Percentiles rank a stretch among this genome's conserved stretches.
These are phyloP conservation scores for Channa maculata DNA, from an alignment of 2,113 vertebrate genomes.

Conservation along the genomic window DNA sequence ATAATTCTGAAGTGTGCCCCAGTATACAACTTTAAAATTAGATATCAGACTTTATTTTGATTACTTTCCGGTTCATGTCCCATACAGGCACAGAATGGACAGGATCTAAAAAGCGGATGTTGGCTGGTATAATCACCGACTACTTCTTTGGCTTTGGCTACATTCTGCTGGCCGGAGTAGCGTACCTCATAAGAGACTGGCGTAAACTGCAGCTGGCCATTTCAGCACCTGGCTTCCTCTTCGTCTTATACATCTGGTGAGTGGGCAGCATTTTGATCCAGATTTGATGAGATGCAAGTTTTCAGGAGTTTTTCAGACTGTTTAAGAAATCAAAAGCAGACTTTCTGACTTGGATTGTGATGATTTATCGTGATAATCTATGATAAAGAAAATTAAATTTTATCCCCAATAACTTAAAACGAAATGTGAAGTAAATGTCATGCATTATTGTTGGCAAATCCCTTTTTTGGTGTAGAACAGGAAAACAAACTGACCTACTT, in stretches of 20 bases:
- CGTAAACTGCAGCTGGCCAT: conserved; percentile 89
- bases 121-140: conserved; percentile 85
- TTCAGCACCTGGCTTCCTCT: conserved; percentile 86
- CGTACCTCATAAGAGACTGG: conserved; percentile 90
- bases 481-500: neutral
- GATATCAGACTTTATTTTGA: no score
- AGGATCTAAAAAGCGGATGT: conserved; percentile 83
- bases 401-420: neutral
- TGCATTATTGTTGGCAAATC: no score
- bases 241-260: conserved; percentile 91
- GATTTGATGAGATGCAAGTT: neutral
- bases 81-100: conserved; percentile 90
- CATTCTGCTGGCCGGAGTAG: conserved; percentile 87
- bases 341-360: no score
- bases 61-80: neutral
- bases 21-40: no score
- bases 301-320: no score
- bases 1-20: no score
- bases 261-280: conserved; percentile 17
- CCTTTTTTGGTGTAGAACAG: neutral
- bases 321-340: no score
- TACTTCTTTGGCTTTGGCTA: conserved; percentile 89
- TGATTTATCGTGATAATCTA: no score
- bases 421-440: neutral
- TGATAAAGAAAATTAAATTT: no score